These are phyloP conservation scores for Esox niger DNA, from an alignment of 2,113 vertebrate genomes.

Conservation along the genomic window DNA sequence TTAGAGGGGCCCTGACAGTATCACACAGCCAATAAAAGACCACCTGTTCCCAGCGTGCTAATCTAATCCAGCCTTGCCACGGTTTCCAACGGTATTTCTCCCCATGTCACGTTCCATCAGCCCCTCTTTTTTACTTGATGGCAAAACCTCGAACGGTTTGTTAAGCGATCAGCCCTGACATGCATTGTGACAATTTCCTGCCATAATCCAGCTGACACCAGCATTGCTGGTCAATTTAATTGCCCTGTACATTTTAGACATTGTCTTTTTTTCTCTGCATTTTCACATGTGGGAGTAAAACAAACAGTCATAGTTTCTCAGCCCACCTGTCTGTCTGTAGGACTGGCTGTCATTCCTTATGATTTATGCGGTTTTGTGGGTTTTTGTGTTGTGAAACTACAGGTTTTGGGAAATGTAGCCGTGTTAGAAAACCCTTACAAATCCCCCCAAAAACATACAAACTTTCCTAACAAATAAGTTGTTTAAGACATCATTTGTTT, in stretches of 20 bases:
- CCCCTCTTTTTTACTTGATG: slow-evolving; percentile 30
- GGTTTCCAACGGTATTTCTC: slow-evolving; percentile 55
- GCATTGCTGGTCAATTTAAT: slow-evolving; percentile 62
- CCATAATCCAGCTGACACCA: slow-evolving; percentile 69
- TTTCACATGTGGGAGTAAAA: slow-evolving; percentile 40
- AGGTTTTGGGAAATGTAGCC: slow-evolving; percentile 44
- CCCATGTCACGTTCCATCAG: slow-evolving; percentile 58
- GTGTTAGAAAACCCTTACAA: slow-evolving; percentile 35
- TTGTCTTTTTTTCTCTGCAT: neutral
- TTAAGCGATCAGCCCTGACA: slow-evolving; percentile 64
- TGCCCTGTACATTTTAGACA: slow-evolving; percentile 40
- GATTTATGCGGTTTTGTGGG: slow-evolving; percentile 62
- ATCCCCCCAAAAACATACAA: slow-evolving; percentile 66
- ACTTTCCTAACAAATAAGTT: slow-evolving; percentile 64
- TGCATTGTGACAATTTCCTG: slow-evolving; percentile 68
- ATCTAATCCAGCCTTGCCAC: slow-evolving; percentile 69
- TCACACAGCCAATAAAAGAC: slow-evolving; percentile 71
- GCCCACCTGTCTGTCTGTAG: slow-evolving; percentile 55
- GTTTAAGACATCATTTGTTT: slow-evolving; percentile 67
- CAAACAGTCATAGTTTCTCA: slow-evolving; percentile 45
- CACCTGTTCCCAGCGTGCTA: slow-evolving; percentile 72
- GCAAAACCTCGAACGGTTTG: slow-evolving; percentile 56
- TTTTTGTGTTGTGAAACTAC: slow-evolving; percentile 33
- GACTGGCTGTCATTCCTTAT: slow-evolving; percentile 57
- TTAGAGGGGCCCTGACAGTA: slow-evolving; percentile 65